Base-by-base conservation (phyloP, 2,113 vertebrate genomes). In the Equus przewalskii region DNA sequence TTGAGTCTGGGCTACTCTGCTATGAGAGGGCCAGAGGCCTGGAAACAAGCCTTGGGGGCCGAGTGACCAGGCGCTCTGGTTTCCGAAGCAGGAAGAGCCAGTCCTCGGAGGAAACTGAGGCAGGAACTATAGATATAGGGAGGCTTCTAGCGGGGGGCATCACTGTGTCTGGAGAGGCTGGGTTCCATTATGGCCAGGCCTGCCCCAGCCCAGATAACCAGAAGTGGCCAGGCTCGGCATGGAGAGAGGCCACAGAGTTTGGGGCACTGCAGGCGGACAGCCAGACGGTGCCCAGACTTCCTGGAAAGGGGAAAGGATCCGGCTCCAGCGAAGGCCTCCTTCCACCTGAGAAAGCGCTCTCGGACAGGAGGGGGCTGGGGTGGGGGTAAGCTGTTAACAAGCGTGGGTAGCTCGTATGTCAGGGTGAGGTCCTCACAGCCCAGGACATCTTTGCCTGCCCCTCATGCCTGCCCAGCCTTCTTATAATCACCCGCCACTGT, bases 401-500 rank as follows among this genome's bases (percentile, higher is more conserved):
- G 46, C 6, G 2, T 2, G 36, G 28, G 60, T 9, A 76, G 26
- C 85, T 86, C 30, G 60, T 36, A 2, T 49, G 56, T 69, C 26
- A 26, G 41, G 3, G 56, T 6, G 44, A 36, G 78, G 84, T n/a
- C 51, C 73, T 90, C 67, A n/a, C 10, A 1, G 62, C 33, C 83
- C 1, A 0, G 36, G 76, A 62, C 12, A 4, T 1, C 12, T 54
- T 90, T 1, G 33, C 81, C 92, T 94, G 54, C 28, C 92, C 84
- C 26, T n/a, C 19, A 13, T 6, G 1, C 84, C 93, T 87, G 96
- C 96, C 97, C 98, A 93, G 0, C 91, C 98, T 98, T 99, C 98
- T 99, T 99, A 91, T 98, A 98, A 98, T 98, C 98, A 96, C 98
- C 98, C 91, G 62, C n/a, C 93, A 89, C 98, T 96, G 98, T 99